Conservation (phyloP, 2,113 vertebrate species). For the Thermophis baileyi region DNA sequence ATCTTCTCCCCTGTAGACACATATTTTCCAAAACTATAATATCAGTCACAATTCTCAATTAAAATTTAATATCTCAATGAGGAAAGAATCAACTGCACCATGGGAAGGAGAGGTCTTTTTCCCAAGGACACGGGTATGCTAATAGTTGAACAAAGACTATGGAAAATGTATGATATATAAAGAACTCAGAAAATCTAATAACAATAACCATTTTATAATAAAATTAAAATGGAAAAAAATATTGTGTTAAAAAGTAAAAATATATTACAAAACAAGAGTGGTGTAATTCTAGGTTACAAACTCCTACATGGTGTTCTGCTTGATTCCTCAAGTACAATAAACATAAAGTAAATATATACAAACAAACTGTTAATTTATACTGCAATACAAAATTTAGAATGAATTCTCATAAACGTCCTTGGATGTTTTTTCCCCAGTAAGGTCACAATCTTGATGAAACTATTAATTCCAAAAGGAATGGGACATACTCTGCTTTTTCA, state of each 20-base stretch:
- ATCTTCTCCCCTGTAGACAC: conserved; percentile 73
- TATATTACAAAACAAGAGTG: background rate
- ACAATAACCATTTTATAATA: background rate
- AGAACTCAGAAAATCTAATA: background rate
- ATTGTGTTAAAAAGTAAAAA: background rate
- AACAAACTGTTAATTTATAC: background rate
- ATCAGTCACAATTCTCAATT: background rate
- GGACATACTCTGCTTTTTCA: conserved; percentile 84
- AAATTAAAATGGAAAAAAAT: background rate
- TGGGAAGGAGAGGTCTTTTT: background rate
- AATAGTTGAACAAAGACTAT: background rate
- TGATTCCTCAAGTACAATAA: background rate
- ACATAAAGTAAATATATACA: background rate
- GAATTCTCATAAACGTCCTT: background rate
- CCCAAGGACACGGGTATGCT: background rate
- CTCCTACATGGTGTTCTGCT: background rate
- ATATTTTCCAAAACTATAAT: conserved; percentile 17
- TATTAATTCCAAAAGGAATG: background rate
- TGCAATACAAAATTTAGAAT: background rate
- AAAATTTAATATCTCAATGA: background rate
- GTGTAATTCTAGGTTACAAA: background rate
- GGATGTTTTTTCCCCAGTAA: background rate
- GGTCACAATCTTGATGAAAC: background rate
- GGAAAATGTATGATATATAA: background rate
- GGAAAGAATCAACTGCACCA: background rate